Evolutionary conservation across 1,140 invertebrate genomes (phyloP).

Genomic region (Drosophila erecta): DNA sequence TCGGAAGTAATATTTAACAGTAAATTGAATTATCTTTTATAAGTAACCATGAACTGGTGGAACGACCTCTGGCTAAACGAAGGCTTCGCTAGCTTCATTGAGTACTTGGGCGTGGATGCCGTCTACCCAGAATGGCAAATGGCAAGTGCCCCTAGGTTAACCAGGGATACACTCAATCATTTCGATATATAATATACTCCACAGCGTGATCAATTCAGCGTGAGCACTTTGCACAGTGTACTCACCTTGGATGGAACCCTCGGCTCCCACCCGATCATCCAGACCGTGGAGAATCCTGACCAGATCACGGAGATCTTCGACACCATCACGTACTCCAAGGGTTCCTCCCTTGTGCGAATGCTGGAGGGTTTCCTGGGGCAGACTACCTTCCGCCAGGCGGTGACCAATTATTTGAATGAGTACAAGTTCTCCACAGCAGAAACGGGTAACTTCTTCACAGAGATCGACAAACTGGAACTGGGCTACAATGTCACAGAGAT

Average conservation of each 20-base stretch:
- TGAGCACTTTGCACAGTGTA: slow-evolving; percentile 90
- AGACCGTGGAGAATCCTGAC: slow-evolving; percentile 93
- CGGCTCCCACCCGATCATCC: slow-evolving; percentile 95
- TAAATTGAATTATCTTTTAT: slow-evolving; percentile 58
- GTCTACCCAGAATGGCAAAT: slow-evolving; percentile 93
- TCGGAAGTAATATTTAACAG: no score
- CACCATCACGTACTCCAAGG: slow-evolving; percentile 96
- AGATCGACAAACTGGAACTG: slow-evolving; percentile 85
- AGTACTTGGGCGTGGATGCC: slow-evolving; percentile 90
- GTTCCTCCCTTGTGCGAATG: slow-evolving; percentile 95
- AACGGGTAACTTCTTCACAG: slow-evolving; percentile 91
- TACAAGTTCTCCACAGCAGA: slow-evolving; percentile 91
- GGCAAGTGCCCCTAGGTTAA: slow-evolving; percentile 85
- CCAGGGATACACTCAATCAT: neutral
- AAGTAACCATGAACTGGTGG: slow-evolving; percentile 97
- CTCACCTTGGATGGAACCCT: slow-evolving; percentile 91
- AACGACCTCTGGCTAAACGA: slow-evolving; percentile 97
- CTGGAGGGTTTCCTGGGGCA: slow-evolving; percentile 93
- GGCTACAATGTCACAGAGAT: slow-evolving; percentile 87
- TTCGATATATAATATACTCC: slow-evolving; percentile 65
- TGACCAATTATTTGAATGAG: slow-evolving; percentile 91
- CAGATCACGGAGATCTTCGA: slow-evolving; percentile 97
- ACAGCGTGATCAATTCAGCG: slow-evolving; percentile 89
- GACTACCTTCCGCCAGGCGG: slow-evolving; percentile 90
- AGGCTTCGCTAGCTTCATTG: slow-evolving; percentile 95